phyloP scores from a whole-genome alignment of 2,888 invertebrate species.

The Mythimna pallens region DNA sequence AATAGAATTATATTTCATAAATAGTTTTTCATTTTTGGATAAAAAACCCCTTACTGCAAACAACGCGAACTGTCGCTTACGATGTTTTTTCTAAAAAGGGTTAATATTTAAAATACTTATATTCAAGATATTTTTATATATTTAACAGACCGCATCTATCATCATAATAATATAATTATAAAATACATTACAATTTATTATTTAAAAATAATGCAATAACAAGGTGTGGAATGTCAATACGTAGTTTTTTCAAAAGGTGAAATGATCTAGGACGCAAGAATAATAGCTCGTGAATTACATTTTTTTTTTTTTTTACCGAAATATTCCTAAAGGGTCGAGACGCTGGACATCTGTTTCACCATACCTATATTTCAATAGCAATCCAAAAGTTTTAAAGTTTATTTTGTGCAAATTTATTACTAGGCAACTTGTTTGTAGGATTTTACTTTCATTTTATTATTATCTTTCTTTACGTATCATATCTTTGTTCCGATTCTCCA shows the following conservation, averaged over 20 bases:
- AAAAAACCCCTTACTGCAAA: too few species aligned
- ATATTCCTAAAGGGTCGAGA: slow-evolving; percentile 14
- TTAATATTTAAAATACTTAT: slow-evolving; percentile 3
- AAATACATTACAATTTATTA: slow-evolving; percentile 29
- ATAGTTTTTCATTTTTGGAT: too few species aligned
- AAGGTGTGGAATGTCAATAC: slow-evolving; percentile 55
- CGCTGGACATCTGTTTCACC: slow-evolving; percentile 39
- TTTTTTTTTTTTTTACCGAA: slow-evolving; percentile 4
- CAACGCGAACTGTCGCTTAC: too few species aligned
- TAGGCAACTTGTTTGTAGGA: background rate
- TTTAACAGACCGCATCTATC: slow-evolving; percentile 31
- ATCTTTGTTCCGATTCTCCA: background rate
- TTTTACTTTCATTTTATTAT: background rate
- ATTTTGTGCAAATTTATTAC: slow-evolving; percentile 7
- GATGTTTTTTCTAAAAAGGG: too few species aligned
- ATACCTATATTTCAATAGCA: background rate
- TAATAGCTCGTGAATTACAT: slow-evolving; percentile 34
- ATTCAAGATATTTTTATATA: slow-evolving; percentile 16
- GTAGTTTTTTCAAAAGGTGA: slow-evolving; percentile 39
- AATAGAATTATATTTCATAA: too few species aligned
- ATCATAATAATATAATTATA: slow-evolving; percentile 4
- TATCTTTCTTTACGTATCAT: background rate
- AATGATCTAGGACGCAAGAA: slow-evolving; percentile 44
- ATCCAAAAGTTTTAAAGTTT: background rate
- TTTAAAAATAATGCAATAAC: slow-evolving; percentile 42